phyloP scores from a whole-genome alignment of 2,888 invertebrate genomes.

The Ischnus inquisitorius region DNA sequence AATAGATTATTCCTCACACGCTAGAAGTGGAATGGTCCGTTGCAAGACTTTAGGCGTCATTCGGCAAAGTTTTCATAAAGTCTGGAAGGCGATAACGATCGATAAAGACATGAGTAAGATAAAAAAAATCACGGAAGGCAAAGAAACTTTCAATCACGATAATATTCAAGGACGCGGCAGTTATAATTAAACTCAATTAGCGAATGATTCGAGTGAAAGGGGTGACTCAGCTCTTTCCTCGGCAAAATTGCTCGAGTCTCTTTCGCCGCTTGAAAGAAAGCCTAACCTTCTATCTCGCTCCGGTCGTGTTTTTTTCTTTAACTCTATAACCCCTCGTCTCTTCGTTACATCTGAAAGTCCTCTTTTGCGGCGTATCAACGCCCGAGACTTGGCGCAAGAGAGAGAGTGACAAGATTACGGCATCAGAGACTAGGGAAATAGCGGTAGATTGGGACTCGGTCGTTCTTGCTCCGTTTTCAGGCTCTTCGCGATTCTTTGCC shows the following conservation, averaged over 20 bases:
- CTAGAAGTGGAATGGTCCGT: constrained; percentile 13
- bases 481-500: constrained; percentile 50
- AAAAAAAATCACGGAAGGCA: background rate
- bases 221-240: constrained; percentile 47
- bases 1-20: constrained; percentile 52
- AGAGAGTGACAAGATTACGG: constrained; percentile 70
- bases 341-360: constrained; percentile 49
- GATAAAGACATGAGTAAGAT: constrained; percentile 7
- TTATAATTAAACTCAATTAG: constrained; percentile 67
- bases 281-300: constrained; percentile 64
- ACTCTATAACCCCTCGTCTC: constrained; percentile 12
- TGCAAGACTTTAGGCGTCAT: constrained; percentile 28
- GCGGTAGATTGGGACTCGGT: constrained; percentile 2
- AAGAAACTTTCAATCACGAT: constrained; percentile 58
- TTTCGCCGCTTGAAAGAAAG: constrained; percentile 71
- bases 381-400: constrained; percentile 60
- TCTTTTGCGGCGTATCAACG: constrained; percentile 67
- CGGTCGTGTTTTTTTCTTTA: constrained; percentile 18
- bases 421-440: constrained; percentile 38
- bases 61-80: constrained; percentile 34
- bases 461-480: constrained; percentile 40
- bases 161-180: constrained; percentile 57
- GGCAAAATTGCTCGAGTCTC: constrained; percentile 50
- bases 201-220: constrained; percentile 65
- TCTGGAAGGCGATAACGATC: constrained; percentile 34